Percentiles rank a stretch among this genome's conserved stretches.
phyloP scores from a whole-genome alignment of 2,888 invertebrate species.

The Drosophila eohydei region DNA sequence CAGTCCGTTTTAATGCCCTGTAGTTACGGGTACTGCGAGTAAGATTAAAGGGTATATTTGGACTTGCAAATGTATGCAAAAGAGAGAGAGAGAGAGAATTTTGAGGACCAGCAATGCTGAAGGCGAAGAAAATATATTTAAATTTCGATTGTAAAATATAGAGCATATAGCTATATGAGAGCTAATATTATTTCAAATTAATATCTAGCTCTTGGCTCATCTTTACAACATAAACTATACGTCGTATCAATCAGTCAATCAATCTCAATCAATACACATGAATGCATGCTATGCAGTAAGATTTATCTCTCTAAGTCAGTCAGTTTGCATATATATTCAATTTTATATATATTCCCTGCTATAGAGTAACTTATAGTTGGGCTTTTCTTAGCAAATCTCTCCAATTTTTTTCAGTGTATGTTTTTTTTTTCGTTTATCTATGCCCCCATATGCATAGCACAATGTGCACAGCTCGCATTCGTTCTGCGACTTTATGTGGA shows the following conservation, averaged over 20 bases:
- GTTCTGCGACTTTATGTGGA: constrained; percentile 50
- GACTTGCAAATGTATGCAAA: background rate
- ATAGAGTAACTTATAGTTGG: background rate
- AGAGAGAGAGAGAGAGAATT: too few relatives aligned
- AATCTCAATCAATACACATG: background rate
- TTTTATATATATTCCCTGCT: background rate
- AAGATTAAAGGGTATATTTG: background rate
- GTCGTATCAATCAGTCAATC: background rate
- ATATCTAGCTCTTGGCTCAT: background rate
- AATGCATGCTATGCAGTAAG: background rate
- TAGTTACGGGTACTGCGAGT: background rate
- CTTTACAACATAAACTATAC: background rate
- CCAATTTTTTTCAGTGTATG: background rate
- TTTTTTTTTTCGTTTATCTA: constrained; percentile 36
- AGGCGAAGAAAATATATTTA: too few relatives aligned
- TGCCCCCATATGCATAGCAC: constrained; percentile 55
- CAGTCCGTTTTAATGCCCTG: background rate
- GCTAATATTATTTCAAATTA: background rate
- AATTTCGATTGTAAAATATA: too few relatives aligned
- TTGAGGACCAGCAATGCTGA: too few relatives aligned
- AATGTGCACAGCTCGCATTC: constrained; percentile 42
- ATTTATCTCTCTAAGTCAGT: background rate
- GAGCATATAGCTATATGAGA: too few relatives aligned
- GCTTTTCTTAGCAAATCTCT: background rate
- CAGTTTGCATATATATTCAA: background rate